Evolutionary conservation across 2,113 vertebrate genomes (phyloP), one percentile per base, ranked within the genome.

Genomic region (Dendropsophus ebraccatus): DNA sequence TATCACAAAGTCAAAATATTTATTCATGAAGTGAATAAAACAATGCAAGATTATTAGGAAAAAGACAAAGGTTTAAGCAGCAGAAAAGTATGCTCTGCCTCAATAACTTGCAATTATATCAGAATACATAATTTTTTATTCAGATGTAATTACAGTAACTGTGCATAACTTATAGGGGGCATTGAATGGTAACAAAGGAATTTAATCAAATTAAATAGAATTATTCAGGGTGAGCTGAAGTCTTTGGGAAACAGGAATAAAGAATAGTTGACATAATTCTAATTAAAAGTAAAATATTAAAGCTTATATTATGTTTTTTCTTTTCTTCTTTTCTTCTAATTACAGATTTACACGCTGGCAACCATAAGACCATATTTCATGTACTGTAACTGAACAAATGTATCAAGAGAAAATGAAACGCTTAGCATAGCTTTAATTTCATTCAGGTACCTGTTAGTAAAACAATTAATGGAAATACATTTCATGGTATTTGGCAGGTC

Each of bases 121-220:
- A 58, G 82, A 83, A 83, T 70, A 47, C 52, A 83, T 83, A 76
- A 76, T 74, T 73, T 83, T 83, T 83, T 56, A 83, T 83, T 74
- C 82, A 58, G 52, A 75, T 83, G 82, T 83, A 83, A 83, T 83
- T 83, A 83, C 82, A 58, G 82, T 58, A 83, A 83, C 82, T 74
- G 37, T 83, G 69, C 69, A 73, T 83, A 83, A 83, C 70, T 58
- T 72, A 50, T 72, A 83, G 69, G 32, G 52, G 70, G 82, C 82
- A 83, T 60, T 83, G 82, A 74, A 83, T 74, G 50, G 82, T 83
- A 83, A 75, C 82, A 83, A 83, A 83, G 50, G 70, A 83, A 75
- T 83, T 83, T 74, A 74, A 74, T 83, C 82, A 83, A 54, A 72
- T 73, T 73, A 75, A 73, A 83, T 74, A 74, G 52, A 74, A 83